A percentile compares a stretch with the other conserved stretches of the same genome.
These are phyloP conservation scores for Dasyprocta punctata DNA, from an alignment of 2,113 vertebrate genomes.

Conservation along the genomic window DNA sequence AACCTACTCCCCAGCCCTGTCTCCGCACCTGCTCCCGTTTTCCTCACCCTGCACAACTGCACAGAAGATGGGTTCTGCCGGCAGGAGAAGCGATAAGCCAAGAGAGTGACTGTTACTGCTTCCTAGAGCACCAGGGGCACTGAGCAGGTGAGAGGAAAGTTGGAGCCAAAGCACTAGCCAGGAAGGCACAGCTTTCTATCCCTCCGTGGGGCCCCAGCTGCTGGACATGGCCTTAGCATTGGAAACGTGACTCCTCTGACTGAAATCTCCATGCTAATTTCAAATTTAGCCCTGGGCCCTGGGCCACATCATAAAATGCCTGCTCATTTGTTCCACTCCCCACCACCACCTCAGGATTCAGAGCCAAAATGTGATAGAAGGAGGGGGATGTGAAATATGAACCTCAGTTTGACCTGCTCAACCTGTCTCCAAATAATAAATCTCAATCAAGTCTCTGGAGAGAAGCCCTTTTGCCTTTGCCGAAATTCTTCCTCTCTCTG, in stretches of 20 bases:
- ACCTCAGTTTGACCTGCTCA: slow-evolving; percentile 53
- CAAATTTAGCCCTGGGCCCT: slow-evolving; percentile 73
- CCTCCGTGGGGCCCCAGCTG: slow-evolving; percentile 42
- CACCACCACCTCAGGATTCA: slow-evolving; percentile 31
- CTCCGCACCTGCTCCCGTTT: background rate
- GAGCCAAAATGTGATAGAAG: slow-evolving; percentile 49
- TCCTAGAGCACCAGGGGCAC: slow-evolving; percentile 70
- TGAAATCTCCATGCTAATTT: slow-evolving; percentile 75
- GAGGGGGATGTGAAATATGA: slow-evolving; percentile 45
- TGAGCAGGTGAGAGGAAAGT: slow-evolving; percentile 68
- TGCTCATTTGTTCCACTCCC: slow-evolving; percentile 37
- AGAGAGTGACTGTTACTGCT: slow-evolving; percentile 52
- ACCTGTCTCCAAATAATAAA: slow-evolving; percentile 68
- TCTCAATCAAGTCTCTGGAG: slow-evolving; percentile 6
- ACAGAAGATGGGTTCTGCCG: background rate
- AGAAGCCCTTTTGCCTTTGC: slow-evolving; percentile 16
- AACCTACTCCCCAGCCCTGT: background rate
- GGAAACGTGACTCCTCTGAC: slow-evolving; percentile 69
- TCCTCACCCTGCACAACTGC: background rate
- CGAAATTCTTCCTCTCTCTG: slow-evolving; percentile 8
- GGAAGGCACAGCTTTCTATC: slow-evolving; percentile 65
- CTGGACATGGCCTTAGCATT: slow-evolving; percentile 35
- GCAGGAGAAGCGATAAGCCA: slow-evolving; percentile 37
- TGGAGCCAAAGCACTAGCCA: slow-evolving; percentile 56
- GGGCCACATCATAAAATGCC: slow-evolving; percentile 65